phyloP scores from a whole-genome alignment of 2,888 invertebrate species.

The Zaprionus lineosus region DNA sequence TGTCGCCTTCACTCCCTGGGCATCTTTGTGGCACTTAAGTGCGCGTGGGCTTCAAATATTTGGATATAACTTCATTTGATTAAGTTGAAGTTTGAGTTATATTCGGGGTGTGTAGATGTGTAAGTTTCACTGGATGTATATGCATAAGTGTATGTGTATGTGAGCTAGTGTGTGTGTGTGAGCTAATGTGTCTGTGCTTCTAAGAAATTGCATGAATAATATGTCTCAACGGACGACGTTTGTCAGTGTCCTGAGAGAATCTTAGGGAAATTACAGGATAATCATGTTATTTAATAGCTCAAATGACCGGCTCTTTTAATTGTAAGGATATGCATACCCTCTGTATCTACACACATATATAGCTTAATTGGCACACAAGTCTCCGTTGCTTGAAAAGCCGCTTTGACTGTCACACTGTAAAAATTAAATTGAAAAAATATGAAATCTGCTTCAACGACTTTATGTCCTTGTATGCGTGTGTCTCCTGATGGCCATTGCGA shows the following conservation, averaged over 20 bases:
- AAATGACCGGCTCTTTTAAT: too few species aligned
- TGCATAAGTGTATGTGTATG: not conserved
- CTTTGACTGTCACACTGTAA: slow-evolving; percentile 28
- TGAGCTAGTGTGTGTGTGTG: not conserved
- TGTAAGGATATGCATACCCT: too few species aligned
- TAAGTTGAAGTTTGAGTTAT: slow-evolving; percentile 30
- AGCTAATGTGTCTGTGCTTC: not conserved
- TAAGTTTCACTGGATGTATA: not conserved
- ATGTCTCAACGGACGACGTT: not conserved
- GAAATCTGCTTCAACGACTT: slow-evolving; percentile 13
- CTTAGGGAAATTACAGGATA: too few species aligned
- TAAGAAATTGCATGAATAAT: not conserved
- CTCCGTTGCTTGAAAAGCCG: not conserved
- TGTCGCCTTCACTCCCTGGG: slow-evolving; percentile 7
- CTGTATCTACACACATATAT: too few species aligned
- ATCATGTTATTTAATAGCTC: too few species aligned
- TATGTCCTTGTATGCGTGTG: slow-evolving; percentile 12
- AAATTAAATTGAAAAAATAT: slow-evolving; percentile 26
- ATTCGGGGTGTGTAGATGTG: too few species aligned
- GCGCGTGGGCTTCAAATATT: slow-evolving; percentile 53
- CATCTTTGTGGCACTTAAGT: slow-evolving; percentile 56
- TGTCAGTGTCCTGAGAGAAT: not conserved
- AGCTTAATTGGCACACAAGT: too few species aligned
- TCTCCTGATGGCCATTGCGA: slow-evolving; percentile 20
- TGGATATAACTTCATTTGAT: slow-evolving; percentile 44